Percentiles rank a stretch among this genome's conserved stretches.
These are phyloP conservation scores for Esox lucius DNA, from an alignment of 2,797 vertebrate genomes.

Conservation along the genomic window DNA sequence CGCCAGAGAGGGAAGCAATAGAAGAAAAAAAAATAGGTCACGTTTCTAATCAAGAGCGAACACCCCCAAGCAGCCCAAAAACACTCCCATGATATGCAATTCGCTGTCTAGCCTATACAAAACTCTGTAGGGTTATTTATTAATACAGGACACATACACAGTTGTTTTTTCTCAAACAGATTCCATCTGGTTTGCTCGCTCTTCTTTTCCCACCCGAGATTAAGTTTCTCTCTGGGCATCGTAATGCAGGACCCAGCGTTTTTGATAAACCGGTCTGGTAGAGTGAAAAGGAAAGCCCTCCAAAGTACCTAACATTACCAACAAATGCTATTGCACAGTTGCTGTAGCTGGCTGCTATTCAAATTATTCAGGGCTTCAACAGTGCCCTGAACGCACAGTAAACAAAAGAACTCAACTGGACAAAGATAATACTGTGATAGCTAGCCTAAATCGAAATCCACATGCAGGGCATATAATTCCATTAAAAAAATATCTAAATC, in stretches of 20 bases:
- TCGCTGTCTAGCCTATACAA: conserved; percentile 25
- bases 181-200: background rate
- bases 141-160: conserved; percentile 13
- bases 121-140: conserved; percentile 30
- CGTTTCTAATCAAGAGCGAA: conserved; percentile 47
- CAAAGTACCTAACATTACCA: background rate
- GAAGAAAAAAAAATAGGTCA: conserved; percentile 66
- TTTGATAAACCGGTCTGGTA: background rate
- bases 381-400: background rate
- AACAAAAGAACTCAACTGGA: background rate
- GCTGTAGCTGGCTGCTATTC: background rate
- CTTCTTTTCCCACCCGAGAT: too few relatives aligned
- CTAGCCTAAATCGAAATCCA: background rate
- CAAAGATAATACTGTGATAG: background rate
- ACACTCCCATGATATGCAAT: conserved; percentile 50
- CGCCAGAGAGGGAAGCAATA: conserved; percentile 30
- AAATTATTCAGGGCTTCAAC: background rate
- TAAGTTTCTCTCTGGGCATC: background rate
- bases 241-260: background rate
- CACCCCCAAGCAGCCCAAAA: conserved; percentile 42
- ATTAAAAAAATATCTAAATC: background rate
- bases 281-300: background rate
- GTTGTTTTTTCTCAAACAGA: background rate
- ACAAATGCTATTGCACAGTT: background rate
- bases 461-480: background rate